These are phyloP conservation scores for Cossypha dichroa DNA, from an alignment of 2,797 vertebrate genomes.

Conservation along the genomic window DNA sequence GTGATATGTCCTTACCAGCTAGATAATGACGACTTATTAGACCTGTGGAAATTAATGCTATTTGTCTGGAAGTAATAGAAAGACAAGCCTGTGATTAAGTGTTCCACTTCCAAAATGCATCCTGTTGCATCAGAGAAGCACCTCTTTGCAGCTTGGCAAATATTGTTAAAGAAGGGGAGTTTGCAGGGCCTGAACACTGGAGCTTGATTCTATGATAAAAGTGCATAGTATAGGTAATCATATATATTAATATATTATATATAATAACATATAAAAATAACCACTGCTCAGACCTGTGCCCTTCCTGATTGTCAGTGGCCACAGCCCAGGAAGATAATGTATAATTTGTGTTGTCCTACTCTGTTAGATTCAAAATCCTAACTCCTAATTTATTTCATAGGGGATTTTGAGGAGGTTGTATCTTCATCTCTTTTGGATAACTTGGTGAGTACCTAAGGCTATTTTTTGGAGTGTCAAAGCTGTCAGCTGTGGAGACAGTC, in stretches of 20 bases:
- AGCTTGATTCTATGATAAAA: neutral
- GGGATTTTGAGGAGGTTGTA: rapidly evolving
- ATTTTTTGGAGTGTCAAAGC: neutral
- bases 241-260: no score
- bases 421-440: neutral
- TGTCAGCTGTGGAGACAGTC: neutral
- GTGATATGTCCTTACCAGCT: neutral
- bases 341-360: neutral
- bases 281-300: neutral
- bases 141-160: neutral
- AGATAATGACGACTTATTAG: neutral
- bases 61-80: neutral
- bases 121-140: neutral
- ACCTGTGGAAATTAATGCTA: neutral
- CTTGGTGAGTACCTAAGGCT: neutral
- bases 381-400: neutral
- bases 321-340: neutral
- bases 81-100: neutral
- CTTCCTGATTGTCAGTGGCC: neutral
- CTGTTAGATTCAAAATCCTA: neutral
- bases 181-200: neutral
- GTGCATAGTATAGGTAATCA: neutral
- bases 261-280: no score
- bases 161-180: rapidly evolving
- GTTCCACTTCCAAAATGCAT: neutral